Percentiles rank a stretch among this genome's conserved stretches.
These are phyloP conservation scores for Parnassius glacialis DNA, from an alignment of 2,888 invertebrate genomes.

Conservation along the genomic window DNA sequence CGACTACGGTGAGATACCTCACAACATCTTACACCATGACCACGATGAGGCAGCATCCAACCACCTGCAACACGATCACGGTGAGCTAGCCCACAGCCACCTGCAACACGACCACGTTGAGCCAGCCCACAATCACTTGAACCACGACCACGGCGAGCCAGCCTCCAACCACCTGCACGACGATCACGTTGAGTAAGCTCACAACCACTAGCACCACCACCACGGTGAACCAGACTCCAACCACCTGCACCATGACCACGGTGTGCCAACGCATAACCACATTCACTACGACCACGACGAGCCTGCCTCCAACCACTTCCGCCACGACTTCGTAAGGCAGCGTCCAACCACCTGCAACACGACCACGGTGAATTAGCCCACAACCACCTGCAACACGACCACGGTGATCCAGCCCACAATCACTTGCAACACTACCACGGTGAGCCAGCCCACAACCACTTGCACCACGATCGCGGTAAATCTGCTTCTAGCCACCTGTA, in stretches of 20 bases:
- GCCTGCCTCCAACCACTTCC: conserved; percentile 85
- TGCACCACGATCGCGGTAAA: conserved; percentile 72
- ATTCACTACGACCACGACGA: conserved; percentile 58
- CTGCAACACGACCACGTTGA: conserved; percentile 32
- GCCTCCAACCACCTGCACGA: conserved; percentile 47
- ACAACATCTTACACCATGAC: conserved; percentile 77
- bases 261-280: not conserved
- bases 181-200: not conserved
- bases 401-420: conserved; percentile 33
- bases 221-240: conserved; percentile 49
- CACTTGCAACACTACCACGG: conserved; percentile 87
- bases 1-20: conserved; percentile 92
- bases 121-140: not conserved
- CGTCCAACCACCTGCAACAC: conserved; percentile 37
- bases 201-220: conserved; percentile 47
- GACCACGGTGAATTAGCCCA: conserved; percentile 57
- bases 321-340: conserved; percentile 66
- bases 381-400: conserved; percentile 42
- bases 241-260: conserved; percentile 41
- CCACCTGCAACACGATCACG: not conserved
- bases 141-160: conserved; percentile 78
- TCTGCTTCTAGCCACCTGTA: conserved; percentile 30
- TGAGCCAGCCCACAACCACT: conserved; percentile 86
- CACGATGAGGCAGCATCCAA: conserved; percentile 52
- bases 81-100: conserved; percentile 68